phyloP scores from a whole-genome alignment of 2,888 invertebrate species.

The Trichopria drosophilae region DNA sequence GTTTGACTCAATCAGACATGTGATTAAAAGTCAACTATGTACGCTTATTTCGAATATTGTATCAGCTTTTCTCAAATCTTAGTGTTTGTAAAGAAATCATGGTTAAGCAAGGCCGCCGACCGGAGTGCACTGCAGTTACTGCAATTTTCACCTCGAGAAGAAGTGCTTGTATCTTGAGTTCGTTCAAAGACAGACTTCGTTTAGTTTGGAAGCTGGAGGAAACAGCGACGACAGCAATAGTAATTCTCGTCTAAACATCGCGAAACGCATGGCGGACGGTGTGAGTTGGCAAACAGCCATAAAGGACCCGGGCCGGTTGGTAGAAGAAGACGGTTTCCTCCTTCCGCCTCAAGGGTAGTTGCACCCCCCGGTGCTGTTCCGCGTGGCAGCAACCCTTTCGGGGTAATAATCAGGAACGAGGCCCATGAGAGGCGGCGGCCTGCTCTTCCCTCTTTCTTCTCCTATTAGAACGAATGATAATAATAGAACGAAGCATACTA shows the following conservation, averaged over 20 bases:
- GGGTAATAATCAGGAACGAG: conserved; percentile 57
- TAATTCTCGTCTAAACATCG: conserved; percentile 30
- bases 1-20: no score
- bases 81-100: no score
- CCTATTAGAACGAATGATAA: conserved; percentile 54
- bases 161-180: no score
- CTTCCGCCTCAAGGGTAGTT: conserved; percentile 37
- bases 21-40: no score
- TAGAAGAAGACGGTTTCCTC: background rate
- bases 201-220: no score
- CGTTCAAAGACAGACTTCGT: no score
- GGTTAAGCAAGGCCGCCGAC: no score
- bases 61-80: no score
- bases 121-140: no score
- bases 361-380: conserved; percentile 56
- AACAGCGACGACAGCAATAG: conserved; percentile 12
- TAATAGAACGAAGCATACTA: conserved; percentile 50
- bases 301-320: conserved; percentile 37
- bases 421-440: conserved; percentile 51
- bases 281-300: conserved; percentile 41
- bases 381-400: conserved; percentile 53
- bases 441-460: conserved; percentile 30
- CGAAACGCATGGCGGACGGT: conserved; percentile 10
- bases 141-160: no score
- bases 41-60: no score